phyloP scores from a whole-genome alignment of 2,113 vertebrate species.

The Verasper variegatus region DNA sequence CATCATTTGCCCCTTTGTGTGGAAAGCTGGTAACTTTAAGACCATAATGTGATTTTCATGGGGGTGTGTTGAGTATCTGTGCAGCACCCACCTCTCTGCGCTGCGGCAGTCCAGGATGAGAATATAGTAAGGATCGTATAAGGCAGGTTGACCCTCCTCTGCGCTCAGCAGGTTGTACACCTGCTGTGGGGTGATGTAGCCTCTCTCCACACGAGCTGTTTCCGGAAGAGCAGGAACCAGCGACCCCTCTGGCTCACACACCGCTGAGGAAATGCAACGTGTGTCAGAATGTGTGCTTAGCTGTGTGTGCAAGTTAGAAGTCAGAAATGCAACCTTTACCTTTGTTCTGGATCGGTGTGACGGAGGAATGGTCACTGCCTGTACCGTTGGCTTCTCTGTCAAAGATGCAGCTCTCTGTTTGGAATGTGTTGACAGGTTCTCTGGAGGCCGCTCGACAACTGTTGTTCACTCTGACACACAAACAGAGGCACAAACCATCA shows the following conservation, averaged over 20 bases:
- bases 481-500: conserved; percentile 2
- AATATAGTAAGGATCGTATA: conserved; percentile 70
- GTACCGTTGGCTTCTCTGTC: conserved; percentile 65
- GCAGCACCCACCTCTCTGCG: conserved; percentile 64
- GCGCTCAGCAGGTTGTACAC: conserved; percentile 75
- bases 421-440: conserved; percentile 48
- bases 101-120: conserved; percentile 76
- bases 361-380: conserved; percentile 46
- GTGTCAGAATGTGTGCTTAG: not conserved
- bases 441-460: conserved; percentile 46
- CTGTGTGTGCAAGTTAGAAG: not conserved
- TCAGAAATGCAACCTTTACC: conserved; percentile 33
- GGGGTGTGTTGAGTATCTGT: not conserved
- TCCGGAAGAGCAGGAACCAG: conserved; percentile 66
- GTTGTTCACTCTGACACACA: conserved; percentile 66
- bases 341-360: conserved; percentile 44
- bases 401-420: conserved; percentile 60
- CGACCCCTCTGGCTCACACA: conserved; percentile 53
- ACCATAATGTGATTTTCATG: no score
- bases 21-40: no score
- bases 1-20: no score
- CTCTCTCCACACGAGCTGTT: conserved; percentile 59
- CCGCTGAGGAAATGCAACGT: conserved; percentile 23
- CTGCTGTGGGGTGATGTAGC: conserved; percentile 75
- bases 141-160: conserved; percentile 70